phyloP scores from a whole-genome alignment of 2,888 invertebrate species.

The Lampropteryx suffumata region DNA sequence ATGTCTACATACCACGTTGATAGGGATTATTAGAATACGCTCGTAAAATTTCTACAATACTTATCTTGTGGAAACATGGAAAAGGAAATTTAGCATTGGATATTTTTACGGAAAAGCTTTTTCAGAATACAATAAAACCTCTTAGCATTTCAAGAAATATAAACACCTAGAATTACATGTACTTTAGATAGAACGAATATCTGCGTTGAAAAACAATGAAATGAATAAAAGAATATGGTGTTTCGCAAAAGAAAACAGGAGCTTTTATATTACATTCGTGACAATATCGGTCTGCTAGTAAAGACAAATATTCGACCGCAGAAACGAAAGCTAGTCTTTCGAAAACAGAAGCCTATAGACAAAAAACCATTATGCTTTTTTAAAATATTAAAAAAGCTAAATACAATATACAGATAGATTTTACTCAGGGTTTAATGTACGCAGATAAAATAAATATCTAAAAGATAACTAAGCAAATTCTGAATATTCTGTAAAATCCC shows the following conservation, averaged over 20 bases:
- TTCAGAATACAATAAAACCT: neutral
- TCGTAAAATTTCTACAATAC: conserved; percentile 21
- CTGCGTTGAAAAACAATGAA: too few relatives aligned
- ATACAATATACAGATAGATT: neutral
- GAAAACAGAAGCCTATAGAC: too few relatives aligned
- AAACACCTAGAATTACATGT: neutral
- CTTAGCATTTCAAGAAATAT: neutral
- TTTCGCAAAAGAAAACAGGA: too few relatives aligned
- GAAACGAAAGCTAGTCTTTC: too few relatives aligned
- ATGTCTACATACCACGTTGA: conserved; percentile 24
- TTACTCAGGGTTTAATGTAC: neutral
- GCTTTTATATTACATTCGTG: too few relatives aligned
- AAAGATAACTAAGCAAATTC: neutral
- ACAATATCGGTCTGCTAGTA: too few relatives aligned
- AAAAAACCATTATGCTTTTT: too few relatives aligned
- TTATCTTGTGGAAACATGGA: conserved; percentile 20
- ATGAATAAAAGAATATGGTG: too few relatives aligned
- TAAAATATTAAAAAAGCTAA: too few relatives aligned
- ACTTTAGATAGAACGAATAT: too few relatives aligned
- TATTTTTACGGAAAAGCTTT: neutral
- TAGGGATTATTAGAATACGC: conserved; percentile 27
- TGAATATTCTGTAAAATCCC: neutral
- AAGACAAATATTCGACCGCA: too few relatives aligned
- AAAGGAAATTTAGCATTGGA: neutral
- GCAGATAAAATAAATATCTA: neutral